A percentile compares a stretch with the other conserved stretches of the same genome.
These are phyloP conservation scores for Microctonus aethiopoides DNA, from an alignment of 2,888 invertebrate species.

Conservation along the genomic window DNA sequence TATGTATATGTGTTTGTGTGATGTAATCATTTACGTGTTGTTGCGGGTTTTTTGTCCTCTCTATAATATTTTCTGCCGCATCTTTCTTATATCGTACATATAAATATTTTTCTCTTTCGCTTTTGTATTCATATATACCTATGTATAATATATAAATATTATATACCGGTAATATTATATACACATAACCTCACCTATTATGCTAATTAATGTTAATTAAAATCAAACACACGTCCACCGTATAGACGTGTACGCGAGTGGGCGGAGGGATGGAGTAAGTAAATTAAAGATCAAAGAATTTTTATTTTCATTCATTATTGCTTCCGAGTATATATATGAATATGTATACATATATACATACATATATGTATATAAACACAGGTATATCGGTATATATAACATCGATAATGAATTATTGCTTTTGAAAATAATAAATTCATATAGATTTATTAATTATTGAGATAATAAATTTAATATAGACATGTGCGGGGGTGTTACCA, in stretches of 20 bases:
- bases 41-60: constrained; percentile 14
- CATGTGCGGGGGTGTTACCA: background rate
- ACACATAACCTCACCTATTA: constrained; percentile 49
- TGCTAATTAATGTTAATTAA: constrained; percentile 59
- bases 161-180: no score
- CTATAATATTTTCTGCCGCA: background rate
- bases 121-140: background rate
- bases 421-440: background rate
- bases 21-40: constrained; percentile 28
- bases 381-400: background rate
- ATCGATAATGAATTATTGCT: background rate
- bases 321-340: background rate
- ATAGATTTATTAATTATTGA: background rate
- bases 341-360: no score
- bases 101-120: background rate
- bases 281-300: constrained; percentile 16
- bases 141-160: background rate
- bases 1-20: constrained; percentile 17
- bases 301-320: constrained; percentile 1
- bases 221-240: constrained; percentile 51
- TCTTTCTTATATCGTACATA: no score
- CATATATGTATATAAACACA: background rate
- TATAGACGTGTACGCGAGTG: constrained; percentile 22
- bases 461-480: background rate
- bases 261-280: constrained; percentile 27